phyloP scores from a whole-genome alignment of 2,888 invertebrate genomes.

The Blastobasis adustella region DNA sequence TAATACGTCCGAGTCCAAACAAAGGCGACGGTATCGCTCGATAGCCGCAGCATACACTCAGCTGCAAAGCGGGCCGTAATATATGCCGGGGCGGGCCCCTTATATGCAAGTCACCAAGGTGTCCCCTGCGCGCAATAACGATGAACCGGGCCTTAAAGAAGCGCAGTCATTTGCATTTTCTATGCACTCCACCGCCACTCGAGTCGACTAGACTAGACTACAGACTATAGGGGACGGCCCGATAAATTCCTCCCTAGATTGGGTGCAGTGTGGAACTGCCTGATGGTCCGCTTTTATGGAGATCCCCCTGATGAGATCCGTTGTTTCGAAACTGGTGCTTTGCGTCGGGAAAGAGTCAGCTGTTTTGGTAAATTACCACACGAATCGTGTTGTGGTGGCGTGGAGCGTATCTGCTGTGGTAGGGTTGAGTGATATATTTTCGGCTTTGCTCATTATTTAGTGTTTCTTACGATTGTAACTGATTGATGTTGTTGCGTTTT shows the following conservation, averaged over 20 bases:
- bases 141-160: conserved; percentile 40
- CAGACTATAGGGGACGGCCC: background rate
- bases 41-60: background rate
- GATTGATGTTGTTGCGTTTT: too few relatives aligned
- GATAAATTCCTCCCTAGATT: conserved; percentile 10
- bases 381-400: too few relatives aligned
- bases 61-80: conserved; percentile 1
- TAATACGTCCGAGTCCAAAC: too few relatives aligned
- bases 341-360: too few relatives aligned
- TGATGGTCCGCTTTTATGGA: background rate
- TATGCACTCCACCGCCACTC: conserved; percentile 17
- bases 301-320: background rate
- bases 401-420: too few relatives aligned
- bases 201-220: conserved; percentile 8
- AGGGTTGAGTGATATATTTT: too few relatives aligned
- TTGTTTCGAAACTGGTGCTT: background rate
- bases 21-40: too few relatives aligned
- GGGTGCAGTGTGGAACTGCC: conserved; percentile 2
- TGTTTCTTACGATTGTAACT: too few relatives aligned
- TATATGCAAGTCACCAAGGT: conserved; percentile 17
- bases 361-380: too few relatives aligned
- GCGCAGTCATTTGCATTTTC: conserved; percentile 51
- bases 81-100: conserved; percentile 1
- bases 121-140: conserved; percentile 41
- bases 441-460: too few relatives aligned